phyloP scores from a whole-genome alignment of 64 coral and sea anemone species.

The Hydrozoanthus tunicans region DNA sequence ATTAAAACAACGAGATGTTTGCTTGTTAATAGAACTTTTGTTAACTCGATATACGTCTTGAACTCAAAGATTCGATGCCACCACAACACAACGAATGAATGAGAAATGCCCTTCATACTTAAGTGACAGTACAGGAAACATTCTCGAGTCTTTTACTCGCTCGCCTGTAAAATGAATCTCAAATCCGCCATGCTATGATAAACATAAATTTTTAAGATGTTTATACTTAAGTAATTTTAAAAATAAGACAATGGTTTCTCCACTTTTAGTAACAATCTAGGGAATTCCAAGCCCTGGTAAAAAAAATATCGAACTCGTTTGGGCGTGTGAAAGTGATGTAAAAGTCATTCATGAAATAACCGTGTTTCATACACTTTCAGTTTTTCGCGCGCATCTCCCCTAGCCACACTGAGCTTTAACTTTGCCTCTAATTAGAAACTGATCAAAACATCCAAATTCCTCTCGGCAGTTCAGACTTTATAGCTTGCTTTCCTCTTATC shows the following conservation, averaged over 20 bases:
- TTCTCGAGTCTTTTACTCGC: not conserved
- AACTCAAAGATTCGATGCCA: not conserved
- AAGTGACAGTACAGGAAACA: not conserved
- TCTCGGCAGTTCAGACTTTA: no score
- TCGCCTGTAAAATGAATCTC: not conserved
- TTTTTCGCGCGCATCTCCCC: no score
- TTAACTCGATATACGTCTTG: not conserved
- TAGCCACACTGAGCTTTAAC: no score
- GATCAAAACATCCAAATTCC: no score
- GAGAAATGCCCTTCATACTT: not conserved
- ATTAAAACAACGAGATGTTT: constrained; percentile 11
- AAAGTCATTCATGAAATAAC: not conserved
- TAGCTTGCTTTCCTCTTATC: no score
- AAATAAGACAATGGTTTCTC: not conserved
- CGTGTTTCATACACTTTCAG: not conserved
- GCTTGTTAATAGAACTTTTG: not conserved
- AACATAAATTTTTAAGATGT: constrained; percentile 52
- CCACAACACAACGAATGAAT: not conserved
- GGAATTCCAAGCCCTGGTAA: not conserved
- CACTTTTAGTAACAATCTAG: not conserved
- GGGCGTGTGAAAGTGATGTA: not conserved
- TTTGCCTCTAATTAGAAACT: no score
- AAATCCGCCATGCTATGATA: not conserved
- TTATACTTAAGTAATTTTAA: not conserved
- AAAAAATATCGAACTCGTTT: not conserved